Percentiles rank a stretch among this genome's conserved stretches.
These are phyloP conservation scores for Rhodophaea formosa DNA, from an alignment of 2,888 invertebrate species.

Conservation along the genomic window DNA sequence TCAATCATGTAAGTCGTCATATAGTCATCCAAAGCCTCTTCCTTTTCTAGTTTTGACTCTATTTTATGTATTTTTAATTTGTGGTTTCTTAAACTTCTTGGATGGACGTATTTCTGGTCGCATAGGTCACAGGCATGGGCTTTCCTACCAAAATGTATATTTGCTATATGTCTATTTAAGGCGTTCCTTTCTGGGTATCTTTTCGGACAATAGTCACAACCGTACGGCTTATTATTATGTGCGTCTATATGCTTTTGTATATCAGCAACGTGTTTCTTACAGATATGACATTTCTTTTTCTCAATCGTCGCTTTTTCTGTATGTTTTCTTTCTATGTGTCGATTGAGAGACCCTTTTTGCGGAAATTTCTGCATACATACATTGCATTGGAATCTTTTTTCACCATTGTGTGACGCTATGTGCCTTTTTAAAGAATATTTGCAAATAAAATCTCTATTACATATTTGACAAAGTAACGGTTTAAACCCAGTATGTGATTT, in stretches of 20 bases:
- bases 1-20: conserved; percentile 15
- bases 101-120: conserved; percentile 23
- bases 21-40: conserved; percentile 19
- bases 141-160: conserved; percentile 22
- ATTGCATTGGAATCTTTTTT: conserved; percentile 24
- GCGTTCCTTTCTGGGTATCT: conserved; percentile 31
- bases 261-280: conserved; percentile 33
- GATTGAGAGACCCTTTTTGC: conserved; percentile 20
- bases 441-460: conserved; percentile 28
- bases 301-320: not conserved
- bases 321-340: conserved; percentile 26
- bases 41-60: conserved; percentile 19
- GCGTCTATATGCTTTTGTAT: conserved; percentile 33
- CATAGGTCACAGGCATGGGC: conserved; percentile 23
- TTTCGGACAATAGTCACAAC: conserved; percentile 21
- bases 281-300: conserved; percentile 31
- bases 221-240: conserved; percentile 13
- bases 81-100: conserved; percentile 20
- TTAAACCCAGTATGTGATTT: conserved; percentile 20
- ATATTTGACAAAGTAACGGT: conserved; percentile 27
- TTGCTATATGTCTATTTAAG: conserved; percentile 34
- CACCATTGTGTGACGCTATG: conserved; percentile 23
- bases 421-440: conserved; percentile 33
- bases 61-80: conserved; percentile 25
- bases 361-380: conserved; percentile 26